Base-by-base conservation (phyloP, 2,797 vertebrate genomes). In the Channa striata region DNA sequence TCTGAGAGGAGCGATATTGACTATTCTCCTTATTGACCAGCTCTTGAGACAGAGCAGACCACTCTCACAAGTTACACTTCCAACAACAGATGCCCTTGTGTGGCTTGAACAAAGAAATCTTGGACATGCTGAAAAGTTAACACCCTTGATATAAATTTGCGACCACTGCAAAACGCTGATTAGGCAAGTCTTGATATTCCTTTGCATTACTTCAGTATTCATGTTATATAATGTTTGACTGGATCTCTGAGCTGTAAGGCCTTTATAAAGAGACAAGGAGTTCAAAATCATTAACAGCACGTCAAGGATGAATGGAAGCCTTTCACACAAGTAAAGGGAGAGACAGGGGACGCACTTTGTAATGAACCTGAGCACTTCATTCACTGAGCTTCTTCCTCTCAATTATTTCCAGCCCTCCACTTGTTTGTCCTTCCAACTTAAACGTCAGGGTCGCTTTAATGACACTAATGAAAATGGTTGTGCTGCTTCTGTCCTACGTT, bases 1-100 rank as follows among this genome's bases (percentile, higher is more conserved):
- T 56, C 81, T 81, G 74, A 83, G 71, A 80, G 86, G 66, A 83
- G 85, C 80, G 77, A 63, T 86, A 90, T 85, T 87, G 88, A 91
- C 84, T 69, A 11, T 64, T 52, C 61, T 79, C 72, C 74, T 80
- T 66, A 87, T 80, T 81, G 89, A 93, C 87, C 73, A 2, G 51
- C 80, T 85, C 82, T 82, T 77, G 82, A 93, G 79, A 81, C 81
- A 64, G 71, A 87, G 72, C 83, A 83, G 86, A 71, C 72, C 78
- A 13, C 83, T 82, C 63, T 72, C 54, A 64, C 62, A 80, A 71
- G 66, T 39, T 65, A 2, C 54, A 8, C 47, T 78, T 77, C 52
- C 56, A 67, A 61, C 76, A 70, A 89, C 79, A 82, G 71, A 83
- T 71, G 61, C 63, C 47, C 46, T 74, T 86, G 56, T 87, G 62